A percentile compares a stretch with the other conserved stretches of the same genome.
These are phyloP conservation scores for Adela reaumurella DNA, from an alignment of 2,888 invertebrate species.

Conservation along the genomic window DNA sequence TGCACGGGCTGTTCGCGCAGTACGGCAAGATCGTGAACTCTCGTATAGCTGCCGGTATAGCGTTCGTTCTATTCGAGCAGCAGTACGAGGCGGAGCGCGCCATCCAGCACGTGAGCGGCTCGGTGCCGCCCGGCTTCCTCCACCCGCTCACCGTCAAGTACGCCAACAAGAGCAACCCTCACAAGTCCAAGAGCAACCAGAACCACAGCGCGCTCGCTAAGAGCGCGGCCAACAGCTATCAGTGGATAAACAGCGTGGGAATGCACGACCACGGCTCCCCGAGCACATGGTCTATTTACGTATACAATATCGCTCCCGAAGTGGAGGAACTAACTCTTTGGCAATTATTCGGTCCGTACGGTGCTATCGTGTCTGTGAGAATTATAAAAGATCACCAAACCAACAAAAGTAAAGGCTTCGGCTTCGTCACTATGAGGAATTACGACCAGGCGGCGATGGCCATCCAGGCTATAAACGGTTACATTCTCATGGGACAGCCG, in stretches of 20 bases:
- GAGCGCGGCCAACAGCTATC: constrained; percentile 45
- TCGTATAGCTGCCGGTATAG: constrained; percentile 53
- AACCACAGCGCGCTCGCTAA: constrained; percentile 36
- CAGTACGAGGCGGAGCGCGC: constrained; percentile 52
- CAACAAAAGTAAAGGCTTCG: constrained; percentile 54
- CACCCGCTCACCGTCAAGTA: constrained; percentile 56
- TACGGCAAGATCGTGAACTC: constrained; percentile 57
- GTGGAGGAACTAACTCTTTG: constrained; percentile 51
- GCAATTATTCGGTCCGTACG: constrained; percentile 54
- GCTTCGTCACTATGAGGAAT: constrained; percentile 54
- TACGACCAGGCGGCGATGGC: constrained; percentile 55
- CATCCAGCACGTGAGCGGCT: constrained; percentile 45
- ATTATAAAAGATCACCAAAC: constrained; percentile 54
- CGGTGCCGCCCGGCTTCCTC: constrained; percentile 50
- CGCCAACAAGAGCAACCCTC: constrained; percentile 55
- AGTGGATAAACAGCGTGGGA: constrained; percentile 52
- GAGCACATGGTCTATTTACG: constrained; percentile 53
- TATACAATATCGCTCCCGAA: constrained; percentile 52
- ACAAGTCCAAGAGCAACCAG: constrained; percentile 50
- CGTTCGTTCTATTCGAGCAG: constrained; percentile 51
- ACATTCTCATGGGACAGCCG: constrained; percentile 45
- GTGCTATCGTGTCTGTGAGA: constrained; percentile 56
- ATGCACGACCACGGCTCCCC: constrained; percentile 48
- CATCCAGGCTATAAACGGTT: constrained; percentile 51
- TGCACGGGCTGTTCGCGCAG: constrained; percentile 54